Base-by-base conservation (phyloP, 2,888 invertebrate genomes). In the Apotomis turbidana region DNA sequence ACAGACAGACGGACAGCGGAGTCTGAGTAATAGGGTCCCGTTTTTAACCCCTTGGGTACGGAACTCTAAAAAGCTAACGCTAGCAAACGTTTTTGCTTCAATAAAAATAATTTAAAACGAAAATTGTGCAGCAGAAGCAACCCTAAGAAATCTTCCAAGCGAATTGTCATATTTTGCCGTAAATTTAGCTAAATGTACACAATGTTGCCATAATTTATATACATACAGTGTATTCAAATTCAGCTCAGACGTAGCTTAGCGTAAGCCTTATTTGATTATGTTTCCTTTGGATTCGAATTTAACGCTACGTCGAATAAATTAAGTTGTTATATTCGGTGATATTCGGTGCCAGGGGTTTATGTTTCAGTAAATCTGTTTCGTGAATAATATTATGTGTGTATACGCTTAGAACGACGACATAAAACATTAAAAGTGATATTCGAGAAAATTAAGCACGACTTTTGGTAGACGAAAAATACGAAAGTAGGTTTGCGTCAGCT, bases 181-280 rank as follows among this genome's bases (percentile, higher is more conserved):
- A 44, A 58, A 64, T n/a, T 66, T 55, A 8, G 4, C 52, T 63
- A 6, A 51, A 38, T 54, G 13, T 52, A 63, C 38, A 41, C 63
- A 15, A 52, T 5, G 13, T 49, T 69, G 12, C 13, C 41, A 52
- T 63, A 66, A 71, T 66, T 60, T 60, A 71, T 71, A 67, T 52
- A 51, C 57, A 61, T 44, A 41, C 57, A 59, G 41, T 27, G 27
- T 67, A 67, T 71, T 67, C 61, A 62, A 71, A 71, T 71, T 71
- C 44, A 51, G 13, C 61, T 71, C 61, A 71, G 71, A 41, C 61
- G 41, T 10, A 57, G 67, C 61, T 71, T 68, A 71, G 44, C 54
- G 55, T 71, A 71, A 71, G 49, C 71, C 61, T 68, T 71, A 71
- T 71, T 71, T 68, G 71, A 71, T 71, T 68, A 67, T 57, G 57